These are phyloP conservation scores for Philantomba maxwellii DNA, from an alignment of 2,113 vertebrate genomes.

Conservation along the genomic window DNA sequence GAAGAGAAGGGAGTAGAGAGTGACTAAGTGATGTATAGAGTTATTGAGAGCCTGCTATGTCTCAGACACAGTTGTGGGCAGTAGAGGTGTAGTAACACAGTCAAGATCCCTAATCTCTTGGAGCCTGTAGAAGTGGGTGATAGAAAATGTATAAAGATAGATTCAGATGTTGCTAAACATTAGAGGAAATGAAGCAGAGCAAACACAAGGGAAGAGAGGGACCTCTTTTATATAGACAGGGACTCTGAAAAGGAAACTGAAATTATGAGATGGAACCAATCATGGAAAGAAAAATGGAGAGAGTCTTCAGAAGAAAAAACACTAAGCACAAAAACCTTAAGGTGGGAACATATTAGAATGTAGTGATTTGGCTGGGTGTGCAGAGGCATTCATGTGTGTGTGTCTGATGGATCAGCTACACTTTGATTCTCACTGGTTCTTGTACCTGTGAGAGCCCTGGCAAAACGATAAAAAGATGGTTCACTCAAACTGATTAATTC, in stretches of 20 bases:
- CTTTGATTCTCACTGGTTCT: neutral
- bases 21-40: neutral
- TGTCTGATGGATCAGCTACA: neutral
- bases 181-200: neutral
- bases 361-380: neutral
- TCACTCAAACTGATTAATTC: neutral
- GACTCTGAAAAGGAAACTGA: neutral
- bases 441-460: neutral
- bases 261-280: neutral
- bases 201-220: neutral
- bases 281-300: neutral
- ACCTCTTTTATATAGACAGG: neutral
- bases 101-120: neutral
- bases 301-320: neutral
- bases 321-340: neutral
- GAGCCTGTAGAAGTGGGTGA: neutral
- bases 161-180: neutral
- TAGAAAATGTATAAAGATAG: neutral
- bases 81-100: neutral
- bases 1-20: neutral
- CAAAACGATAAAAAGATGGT: neutral
- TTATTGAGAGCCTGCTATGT: neutral
- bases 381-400: neutral
- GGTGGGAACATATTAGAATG: neutral
- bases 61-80: neutral